These are phyloP conservation scores for Hephaestus fuliginosus DNA, from an alignment of 2,797 vertebrate genomes.

Conservation along the genomic window DNA sequence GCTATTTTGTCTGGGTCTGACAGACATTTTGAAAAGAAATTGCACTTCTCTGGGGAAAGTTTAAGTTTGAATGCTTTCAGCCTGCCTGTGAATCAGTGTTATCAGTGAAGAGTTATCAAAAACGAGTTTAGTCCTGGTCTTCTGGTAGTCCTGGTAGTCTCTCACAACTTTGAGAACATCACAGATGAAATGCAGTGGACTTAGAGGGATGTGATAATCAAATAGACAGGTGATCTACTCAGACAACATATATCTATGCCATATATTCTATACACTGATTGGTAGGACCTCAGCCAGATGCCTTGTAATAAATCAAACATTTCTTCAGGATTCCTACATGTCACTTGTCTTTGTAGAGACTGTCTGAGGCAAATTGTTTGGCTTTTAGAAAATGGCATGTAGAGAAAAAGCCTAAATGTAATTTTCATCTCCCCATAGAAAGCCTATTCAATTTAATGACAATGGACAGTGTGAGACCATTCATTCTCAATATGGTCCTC, in stretches of 20 bases:
- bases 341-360: conserved; percentile 42
- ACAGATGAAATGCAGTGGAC: not conserved
- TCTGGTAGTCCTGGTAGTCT: no score
- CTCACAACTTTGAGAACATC: not conserved
- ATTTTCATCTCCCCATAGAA: conserved; percentile 25
- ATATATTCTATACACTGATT: not conserved
- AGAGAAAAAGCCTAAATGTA: conserved; percentile 10
- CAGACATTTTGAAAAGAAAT: no score
- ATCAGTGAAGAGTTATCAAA: no score
- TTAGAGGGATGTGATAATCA: not conserved
- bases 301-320: conserved; percentile 16
- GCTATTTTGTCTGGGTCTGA: no score
- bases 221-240: not conserved
- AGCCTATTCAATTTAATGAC: conserved; percentile 39
- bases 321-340: conserved; percentile 5
- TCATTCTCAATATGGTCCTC: conserved; percentile 31
- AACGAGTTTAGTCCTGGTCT: no score
- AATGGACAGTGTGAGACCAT: conserved; percentile 24
- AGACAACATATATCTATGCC: not conserved
- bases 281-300: not conserved
- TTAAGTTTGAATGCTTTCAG: no score
- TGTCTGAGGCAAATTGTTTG: conserved; percentile 19
- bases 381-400: conserved; percentile 32
- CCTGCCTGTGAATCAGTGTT: no score
- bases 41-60: no score